Evolutionary conservation across 2,113 vertebrate genomes (phyloP).

Genomic region (Carassius carassius): DNA sequence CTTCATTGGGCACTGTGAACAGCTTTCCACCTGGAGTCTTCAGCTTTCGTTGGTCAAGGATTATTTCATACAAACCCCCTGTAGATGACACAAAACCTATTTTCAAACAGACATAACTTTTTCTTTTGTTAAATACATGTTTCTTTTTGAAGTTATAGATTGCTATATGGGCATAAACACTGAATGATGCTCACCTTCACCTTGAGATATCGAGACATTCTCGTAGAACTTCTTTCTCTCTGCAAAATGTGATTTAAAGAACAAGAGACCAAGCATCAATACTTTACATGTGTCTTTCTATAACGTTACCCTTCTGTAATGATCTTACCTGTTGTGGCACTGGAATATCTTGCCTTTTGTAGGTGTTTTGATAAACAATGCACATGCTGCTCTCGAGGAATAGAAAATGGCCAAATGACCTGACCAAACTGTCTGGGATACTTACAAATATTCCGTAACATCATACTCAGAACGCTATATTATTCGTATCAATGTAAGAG

Average conservation of each 20-base stretch:
- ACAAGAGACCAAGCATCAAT: background rate
- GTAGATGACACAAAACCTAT: constrained; percentile 45
- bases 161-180: background rate
- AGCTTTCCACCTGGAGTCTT: constrained; percentile 93
- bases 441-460: constrained; percentile 48
- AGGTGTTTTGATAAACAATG: background rate
- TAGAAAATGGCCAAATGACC: background rate
- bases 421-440: constrained; percentile 21
- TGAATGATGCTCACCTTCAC: constrained; percentile 82
- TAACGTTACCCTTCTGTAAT: background rate
- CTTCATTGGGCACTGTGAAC: constrained; percentile 89
- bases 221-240: constrained; percentile 92
- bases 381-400: background rate
- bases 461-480: background rate
- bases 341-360: constrained; percentile 39
- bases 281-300: background rate
- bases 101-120: background rate
- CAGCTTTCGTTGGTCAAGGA: constrained; percentile 90
- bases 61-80: constrained; percentile 92
- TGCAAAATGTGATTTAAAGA: constrained; percentile 61
- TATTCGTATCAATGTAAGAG: background rate
- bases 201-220: constrained; percentile 90
- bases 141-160: background rate
- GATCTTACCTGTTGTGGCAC: constrained; percentile 47
- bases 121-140: background rate